Conservation (phyloP, 2,888 invertebrate genomes). For the Chesias legatella region DNA sequence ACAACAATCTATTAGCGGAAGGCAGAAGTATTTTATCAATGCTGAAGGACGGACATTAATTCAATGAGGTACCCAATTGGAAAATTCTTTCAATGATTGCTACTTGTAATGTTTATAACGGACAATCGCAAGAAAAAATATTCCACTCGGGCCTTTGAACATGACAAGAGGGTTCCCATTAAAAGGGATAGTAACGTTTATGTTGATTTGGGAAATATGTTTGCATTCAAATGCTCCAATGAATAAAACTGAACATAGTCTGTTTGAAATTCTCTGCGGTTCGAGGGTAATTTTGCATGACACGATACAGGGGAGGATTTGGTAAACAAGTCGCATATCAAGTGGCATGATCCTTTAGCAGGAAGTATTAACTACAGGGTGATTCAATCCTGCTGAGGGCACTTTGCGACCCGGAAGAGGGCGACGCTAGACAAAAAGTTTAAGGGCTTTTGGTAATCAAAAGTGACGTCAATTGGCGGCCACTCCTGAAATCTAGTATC, state of each 20-base stretch:
- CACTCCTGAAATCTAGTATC: conserved; percentile 36
- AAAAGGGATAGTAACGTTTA: conserved; percentile 34
- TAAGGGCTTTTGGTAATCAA: conserved; percentile 34
- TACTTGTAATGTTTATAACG: conserved; percentile 58
- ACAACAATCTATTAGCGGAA: conserved; percentile 44
- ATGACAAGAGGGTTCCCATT: conserved; percentile 34
- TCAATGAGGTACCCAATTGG: conserved; percentile 57
- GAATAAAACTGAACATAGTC: conserved; percentile 23
- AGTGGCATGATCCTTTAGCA: conserved; percentile 30
- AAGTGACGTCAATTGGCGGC: conserved; percentile 39
- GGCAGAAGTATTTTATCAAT: conserved; percentile 53
- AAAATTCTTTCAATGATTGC: conserved; percentile 60
- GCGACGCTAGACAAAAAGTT: conserved; percentile 49
- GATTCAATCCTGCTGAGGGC: conserved; percentile 41
- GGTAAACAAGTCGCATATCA: conserved; percentile 24
- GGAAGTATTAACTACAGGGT: conserved; percentile 49
- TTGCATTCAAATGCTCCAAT: conserved; percentile 27
- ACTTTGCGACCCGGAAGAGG: conserved; percentile 35
- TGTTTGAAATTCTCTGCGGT: conserved; percentile 19
- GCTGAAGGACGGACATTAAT: conserved; percentile 54
- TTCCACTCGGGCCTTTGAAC: conserved; percentile 41
- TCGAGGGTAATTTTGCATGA: conserved; percentile 22
- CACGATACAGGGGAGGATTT: conserved; percentile 5
- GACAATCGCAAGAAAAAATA: conserved; percentile 54
- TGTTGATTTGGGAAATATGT: conserved; percentile 27